Conservation (phyloP, 2,113 vertebrate genomes). For the Notothenia rossii region DNA sequence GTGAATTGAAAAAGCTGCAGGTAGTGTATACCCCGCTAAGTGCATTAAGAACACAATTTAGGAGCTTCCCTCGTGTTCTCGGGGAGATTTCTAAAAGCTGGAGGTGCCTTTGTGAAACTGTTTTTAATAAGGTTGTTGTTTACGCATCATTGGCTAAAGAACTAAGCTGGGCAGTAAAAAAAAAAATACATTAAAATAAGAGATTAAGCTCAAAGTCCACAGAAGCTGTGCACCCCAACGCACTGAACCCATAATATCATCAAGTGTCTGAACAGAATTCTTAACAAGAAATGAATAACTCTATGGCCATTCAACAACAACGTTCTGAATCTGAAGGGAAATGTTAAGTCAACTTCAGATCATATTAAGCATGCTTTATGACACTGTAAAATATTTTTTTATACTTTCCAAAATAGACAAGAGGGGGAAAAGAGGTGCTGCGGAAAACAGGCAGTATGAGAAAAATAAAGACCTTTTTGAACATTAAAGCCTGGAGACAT, state of each 20-base stretch:
- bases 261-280: neutral
- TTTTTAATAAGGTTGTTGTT: slow-evolving; percentile 18
- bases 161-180: neutral
- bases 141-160: slow-evolving; percentile 27
- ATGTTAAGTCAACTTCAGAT: neutral
- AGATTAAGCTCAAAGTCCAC: slow-evolving; percentile 5
- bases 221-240: neutral
- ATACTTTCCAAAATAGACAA: neutral
- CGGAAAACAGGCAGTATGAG: no score
- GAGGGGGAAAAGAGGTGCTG: no score
- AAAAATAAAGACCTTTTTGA: no score
- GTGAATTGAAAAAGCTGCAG: slow-evolving; percentile 39
- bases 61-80: slow-evolving; percentile 37
- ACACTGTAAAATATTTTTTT: neutral
- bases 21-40: slow-evolving; percentile 23
- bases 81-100: slow-evolving; percentile 15
- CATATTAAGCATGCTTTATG: neutral
- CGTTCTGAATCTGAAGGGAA: no score
- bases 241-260: slow-evolving; percentile 1
- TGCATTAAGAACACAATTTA: slow-evolving; percentile 39
- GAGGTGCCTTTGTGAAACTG: slow-evolving; percentile 19
- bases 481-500: no score
- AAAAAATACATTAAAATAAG: neutral
- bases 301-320: neutral
- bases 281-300: neutral